A percentile compares a stretch with the other conserved stretches of the same genome.
Conservation (phyloP, 2,113 vertebrate genomes). For the Mungos mungo region DNA sequence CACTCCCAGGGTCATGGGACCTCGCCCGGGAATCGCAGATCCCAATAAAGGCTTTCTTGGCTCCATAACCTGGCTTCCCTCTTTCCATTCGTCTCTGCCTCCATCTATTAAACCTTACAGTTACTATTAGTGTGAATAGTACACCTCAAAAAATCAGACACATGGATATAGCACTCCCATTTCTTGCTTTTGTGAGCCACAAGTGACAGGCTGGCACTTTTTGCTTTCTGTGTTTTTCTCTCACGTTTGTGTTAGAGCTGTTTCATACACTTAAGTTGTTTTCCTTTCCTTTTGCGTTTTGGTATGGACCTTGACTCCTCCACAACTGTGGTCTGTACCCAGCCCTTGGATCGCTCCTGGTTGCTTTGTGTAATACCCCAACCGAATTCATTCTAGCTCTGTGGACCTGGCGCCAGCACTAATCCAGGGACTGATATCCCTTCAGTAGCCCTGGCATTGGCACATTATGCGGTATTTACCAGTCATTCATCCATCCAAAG, state of each 20-base stretch:
- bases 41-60: too few relatives aligned
- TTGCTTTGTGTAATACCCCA: neutral
- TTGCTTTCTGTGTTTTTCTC: neutral
- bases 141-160: neutral
- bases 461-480: neutral
- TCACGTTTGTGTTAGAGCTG: neutral
- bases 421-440: neutral
- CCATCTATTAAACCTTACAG: too few relatives aligned
- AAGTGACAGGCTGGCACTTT: neutral
- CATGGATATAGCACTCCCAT: neutral
- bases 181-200: neutral
- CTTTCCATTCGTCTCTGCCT: too few relatives aligned
- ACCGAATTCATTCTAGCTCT: neutral
- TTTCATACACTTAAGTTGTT: neutral
- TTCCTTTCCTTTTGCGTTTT: neutral
- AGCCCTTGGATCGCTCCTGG: neutral
- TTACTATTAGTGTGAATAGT: neutral
- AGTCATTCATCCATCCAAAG: neutral
- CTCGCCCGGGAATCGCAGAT: too few relatives aligned
- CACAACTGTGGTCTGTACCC: neutral
- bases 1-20: too few relatives aligned
- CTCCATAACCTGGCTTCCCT: too few relatives aligned
- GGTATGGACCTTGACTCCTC: neutral
- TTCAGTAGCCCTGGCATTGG: neutral
- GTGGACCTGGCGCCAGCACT: neutral